Conservation (phyloP, 2,888 invertebrate species). For the Metellina segmentata region DNA sequence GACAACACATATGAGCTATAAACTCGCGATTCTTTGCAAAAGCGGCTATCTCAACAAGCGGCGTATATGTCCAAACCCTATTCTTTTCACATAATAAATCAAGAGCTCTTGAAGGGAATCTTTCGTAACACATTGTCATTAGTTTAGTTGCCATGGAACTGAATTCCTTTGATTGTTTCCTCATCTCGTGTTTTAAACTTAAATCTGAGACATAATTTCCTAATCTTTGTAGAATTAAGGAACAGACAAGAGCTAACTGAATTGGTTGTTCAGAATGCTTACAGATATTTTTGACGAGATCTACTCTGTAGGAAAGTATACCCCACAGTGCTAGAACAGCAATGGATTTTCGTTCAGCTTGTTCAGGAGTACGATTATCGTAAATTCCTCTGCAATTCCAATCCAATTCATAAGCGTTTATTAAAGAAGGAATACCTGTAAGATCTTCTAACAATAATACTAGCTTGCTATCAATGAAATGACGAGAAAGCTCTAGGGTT, state of each 20-base stretch:
- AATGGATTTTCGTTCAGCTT: conserved; percentile 78
- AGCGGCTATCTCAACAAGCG: conserved; percentile 81
- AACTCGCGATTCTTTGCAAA: conserved; percentile 81
- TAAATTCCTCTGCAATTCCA: conserved; percentile 79
- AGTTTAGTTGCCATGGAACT: conserved; percentile 79
- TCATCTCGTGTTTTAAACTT: conserved; percentile 77
- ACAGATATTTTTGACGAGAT: conserved; percentile 78
- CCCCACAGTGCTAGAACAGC: conserved; percentile 78
- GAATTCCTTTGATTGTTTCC: conserved; percentile 77
- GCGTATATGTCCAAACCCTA: conserved; percentile 80
- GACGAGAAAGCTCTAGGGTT: conserved; percentile 73
- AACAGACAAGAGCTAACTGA: conserved; percentile 78
- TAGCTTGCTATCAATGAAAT: conserved; percentile 78
- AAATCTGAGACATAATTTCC: conserved; percentile 78
- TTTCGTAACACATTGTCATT: conserved; percentile 80
- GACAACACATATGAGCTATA: conserved; percentile 82
- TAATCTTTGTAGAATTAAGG: conserved; percentile 77
- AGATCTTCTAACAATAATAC: conserved; percentile 79
- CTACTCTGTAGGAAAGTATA: conserved; percentile 78
- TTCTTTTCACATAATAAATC: conserved; percentile 80
- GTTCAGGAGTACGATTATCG: conserved; percentile 64
- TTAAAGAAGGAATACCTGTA: conserved; percentile 79
- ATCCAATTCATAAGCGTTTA: conserved; percentile 80
- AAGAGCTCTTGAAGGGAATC: conserved; percentile 79
- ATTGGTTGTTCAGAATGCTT: conserved; percentile 79